These are phyloP conservation scores for Doris montereyensis DNA, from an alignment of 2,888 invertebrate genomes.

Conservation along the genomic window DNA sequence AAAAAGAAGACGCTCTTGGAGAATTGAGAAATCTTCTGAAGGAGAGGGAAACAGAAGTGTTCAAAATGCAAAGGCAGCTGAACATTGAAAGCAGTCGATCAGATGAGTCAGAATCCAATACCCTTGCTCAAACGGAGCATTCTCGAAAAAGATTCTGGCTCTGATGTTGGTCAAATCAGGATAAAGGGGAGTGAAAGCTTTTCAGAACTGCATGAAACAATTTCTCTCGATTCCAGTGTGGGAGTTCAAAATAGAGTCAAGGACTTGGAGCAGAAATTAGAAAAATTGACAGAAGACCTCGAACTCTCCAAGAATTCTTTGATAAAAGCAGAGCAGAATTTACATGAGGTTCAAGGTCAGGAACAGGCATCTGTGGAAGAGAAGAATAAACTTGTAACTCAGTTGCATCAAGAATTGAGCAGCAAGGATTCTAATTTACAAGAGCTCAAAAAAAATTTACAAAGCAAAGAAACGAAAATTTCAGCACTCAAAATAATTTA, in stretches of 20 bases:
- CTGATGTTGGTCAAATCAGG: too few relatives aligned
- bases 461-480: background rate
- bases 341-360: background rate
- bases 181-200: too few relatives aligned
- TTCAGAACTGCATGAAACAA: too few relatives aligned
- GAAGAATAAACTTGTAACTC: slow-evolving; percentile 11
- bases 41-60: background rate
- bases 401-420: slow-evolving; percentile 9
- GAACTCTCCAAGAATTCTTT: slow-evolving; percentile 4
- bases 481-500: slow-evolving; percentile 16
- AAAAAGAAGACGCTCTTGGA: background rate
- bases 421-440: background rate
- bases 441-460: background rate
- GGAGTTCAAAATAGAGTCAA: background rate
- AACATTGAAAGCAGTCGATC: too few relatives aligned
- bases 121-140: too few relatives aligned
- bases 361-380: background rate
- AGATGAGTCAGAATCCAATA: too few relatives aligned
- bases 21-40: background rate
- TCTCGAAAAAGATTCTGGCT: too few relatives aligned
- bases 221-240: too few relatives aligned
- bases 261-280: slow-evolving; percentile 21
- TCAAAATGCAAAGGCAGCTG: background rate
- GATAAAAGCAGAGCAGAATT: slow-evolving; percentile 1
- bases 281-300: background rate